Evolutionary conservation across 2,797 vertebrate genomes (phyloP), one percentile per base, ranked within the genome.

Genomic region (Parotocinclus haroldoi): DNA sequence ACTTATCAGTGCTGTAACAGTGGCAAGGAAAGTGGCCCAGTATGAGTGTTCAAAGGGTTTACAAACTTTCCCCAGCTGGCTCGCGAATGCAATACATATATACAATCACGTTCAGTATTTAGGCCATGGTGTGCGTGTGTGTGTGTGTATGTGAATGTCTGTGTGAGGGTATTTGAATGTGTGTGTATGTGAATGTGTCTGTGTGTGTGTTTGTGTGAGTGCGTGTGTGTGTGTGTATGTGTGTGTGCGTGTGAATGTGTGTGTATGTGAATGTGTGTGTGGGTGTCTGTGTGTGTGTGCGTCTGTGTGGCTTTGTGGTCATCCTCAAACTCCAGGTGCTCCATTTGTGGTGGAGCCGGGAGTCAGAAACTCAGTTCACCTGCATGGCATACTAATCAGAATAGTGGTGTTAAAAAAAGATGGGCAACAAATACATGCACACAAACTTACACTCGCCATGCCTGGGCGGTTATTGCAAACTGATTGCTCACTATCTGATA

Each of bases 301-400:
- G 48, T 53, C 50, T 59, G 53, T 46, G 51, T 55, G 84, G 83
- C 84, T 86, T 83, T 78, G 83, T 87, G 86, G 85, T 89, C 87
- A 87, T 85, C 87, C 89, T 91, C 88, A 27, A 27, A 27, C 27
- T 27, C 27, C 27, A 91, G 86, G 82, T 83, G 84, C 86, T 89
- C 89, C 86, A 90, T 92, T 90, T 90, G 88, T 85, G 86, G 86
- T 87, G 86, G 87, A 88, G 86, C 86, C 83, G 76, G 27, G 80
- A 85, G 83, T 90, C 85, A 76, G 76, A 81, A 82, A 83, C 85
- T 80, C 79, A 84, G 80, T 66, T 80, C 81, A 85, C 87, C 85
- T 87, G 88, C 85, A 81, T 81, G 84, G 87, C 89, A 92, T 91
- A 89, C 86, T 87, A 86, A 92, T 90, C 65, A 79, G 75, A 52